Base-by-base conservation (phyloP, 2,797 vertebrate species). In the Botia kubotai region DNA sequence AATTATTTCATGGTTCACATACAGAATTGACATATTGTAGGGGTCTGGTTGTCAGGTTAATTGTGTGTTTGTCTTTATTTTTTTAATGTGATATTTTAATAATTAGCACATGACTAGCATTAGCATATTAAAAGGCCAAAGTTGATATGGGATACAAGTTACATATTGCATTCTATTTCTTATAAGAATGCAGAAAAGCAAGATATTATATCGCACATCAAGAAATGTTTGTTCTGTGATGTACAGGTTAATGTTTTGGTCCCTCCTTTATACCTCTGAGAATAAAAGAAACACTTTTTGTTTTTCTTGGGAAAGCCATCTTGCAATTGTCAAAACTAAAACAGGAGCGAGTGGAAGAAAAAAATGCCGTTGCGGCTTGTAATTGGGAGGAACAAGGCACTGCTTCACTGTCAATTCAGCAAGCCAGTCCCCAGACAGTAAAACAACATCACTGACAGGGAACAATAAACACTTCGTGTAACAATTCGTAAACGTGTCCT, bases 381-480 rank as follows among this genome's bases (percentile, higher is more conserved):
- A 84, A 86, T 84, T 86, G 82, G 82, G 79, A 85, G 72, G 84
- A 82, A 82, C 67, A 82, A 76, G 52, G 72, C 75, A 63, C 39
- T 83, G 50, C 78, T 75, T 78, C 82, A 74, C 81, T 77, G 79
- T 60, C 66, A 81, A 77, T 77, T 77, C 76, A 62, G 67, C 80
- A 79, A 72, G 48, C 76, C 60, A 73, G 75, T 78, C 75, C 67
- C 70, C 46, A 66, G 77, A 78, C 82, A 73, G 73, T 63, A 69
- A 81, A 75, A 78, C 81, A 84, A 75, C 67, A 80, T 80, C 48
- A 23, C 39, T 67, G 79, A 62, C 80, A 58, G 57, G 66, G 77
- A 83, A 86, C 68, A 82, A 83, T 83, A 83, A 85, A 78, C 75
- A 81, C 62, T 85, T 79, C 77, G 79, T 82, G 77, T 73, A 87